Base-by-base conservation (phyloP, 2,797 vertebrate species). In the Sylvilagus floridanus region DNA sequence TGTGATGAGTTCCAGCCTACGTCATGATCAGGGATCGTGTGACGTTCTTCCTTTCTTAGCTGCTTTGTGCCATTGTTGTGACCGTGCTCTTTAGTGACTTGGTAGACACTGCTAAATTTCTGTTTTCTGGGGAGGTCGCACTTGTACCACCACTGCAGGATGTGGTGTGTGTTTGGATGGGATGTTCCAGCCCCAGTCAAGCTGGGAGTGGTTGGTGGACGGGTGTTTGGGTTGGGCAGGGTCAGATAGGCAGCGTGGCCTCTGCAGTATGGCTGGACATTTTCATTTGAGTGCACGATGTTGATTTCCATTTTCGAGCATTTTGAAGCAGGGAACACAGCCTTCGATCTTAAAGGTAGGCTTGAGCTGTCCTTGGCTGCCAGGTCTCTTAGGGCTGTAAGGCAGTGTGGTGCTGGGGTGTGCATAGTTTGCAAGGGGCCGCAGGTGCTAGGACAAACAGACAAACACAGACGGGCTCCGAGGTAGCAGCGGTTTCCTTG, bases 321-420 rank as follows among this genome's bases (percentile, higher is more conserved):
- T 47, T 47, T 47, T 47, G 42, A 47, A 47, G 42, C 42, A 9
- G 42, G 42, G 8, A 47, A 8, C 42, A 62, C 88, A 88, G 63
- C 92, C 47, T 93, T 75, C 81, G 76, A 35, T 83, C 9, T 84
- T 94, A 68, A 86, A 88, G 72, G 66, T 62, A 73, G 95, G 65
- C 22, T 28, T 62, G 50, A 32, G 32, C 30, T 72, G 5, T 77
- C 26, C 77, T 87, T 76, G 63, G 54, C 77, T 88, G 68, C 66
- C 42, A 37, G 54, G 28, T 93, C 50, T 87, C 4, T 68, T 66
- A 28, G 79, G 60, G 14, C 35, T 81, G 91, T 73, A 76, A 93
- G 90, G 76, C 37, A 84, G 0, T 66, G 1, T 47, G 71, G 22
- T 69, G 72, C 42, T 47, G 7, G 57, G 82, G 50, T 63, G 37